Base-by-base conservation (phyloP, 2,888 invertebrate genomes). In the Chymomyza fuscimana region DNA sequence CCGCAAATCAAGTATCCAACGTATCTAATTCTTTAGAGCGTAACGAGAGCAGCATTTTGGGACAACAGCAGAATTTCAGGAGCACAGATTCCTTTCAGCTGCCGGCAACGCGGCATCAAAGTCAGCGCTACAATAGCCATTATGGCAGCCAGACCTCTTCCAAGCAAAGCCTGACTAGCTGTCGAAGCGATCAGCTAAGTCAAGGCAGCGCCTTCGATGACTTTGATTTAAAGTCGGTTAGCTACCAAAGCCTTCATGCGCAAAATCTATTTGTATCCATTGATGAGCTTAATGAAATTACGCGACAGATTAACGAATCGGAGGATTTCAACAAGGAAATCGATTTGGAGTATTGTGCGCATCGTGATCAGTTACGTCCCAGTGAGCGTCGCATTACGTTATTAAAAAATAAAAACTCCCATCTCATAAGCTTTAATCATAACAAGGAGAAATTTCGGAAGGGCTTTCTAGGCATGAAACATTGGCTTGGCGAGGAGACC, bases 261-360 rank as follows among this genome's bases (percentile, higher is more conserved):
- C 90, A 91, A 71, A 90, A 89, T 65, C 73, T 92, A 5, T 92
- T 90, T 61, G 87, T 92, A 5, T 92, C 92, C 51, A 91, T 92
- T n/a, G 91, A 92, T 59, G 92, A 92, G 71, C 86, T 92, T 25
- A 91, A 92, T 69, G 92, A 92, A 77, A 90, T 92, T 2, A 91
- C 91, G 4, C 80, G 89, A 2, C 91, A 92, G 73, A 92, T 92
- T 16, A 91, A 92, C 66, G 92, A 91, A 75, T 87, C 90, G 15
- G 92, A 92, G 61, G 90, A 91, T 7, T 92, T 92, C 29, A 90
- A 75, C 70, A 85, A 89, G 0, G 90, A 91, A 16, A 89, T 92
- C 52, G 92, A 92, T 69, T 72, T 91, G 66, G 92, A 92, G 64
- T 92, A 92, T 71, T 92, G 92, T 70, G 85, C 80, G n/a, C 92